phyloP scores from a whole-genome alignment of 64 coral and sea anemone genomes.

The Exaiptasia diaphana region DNA sequence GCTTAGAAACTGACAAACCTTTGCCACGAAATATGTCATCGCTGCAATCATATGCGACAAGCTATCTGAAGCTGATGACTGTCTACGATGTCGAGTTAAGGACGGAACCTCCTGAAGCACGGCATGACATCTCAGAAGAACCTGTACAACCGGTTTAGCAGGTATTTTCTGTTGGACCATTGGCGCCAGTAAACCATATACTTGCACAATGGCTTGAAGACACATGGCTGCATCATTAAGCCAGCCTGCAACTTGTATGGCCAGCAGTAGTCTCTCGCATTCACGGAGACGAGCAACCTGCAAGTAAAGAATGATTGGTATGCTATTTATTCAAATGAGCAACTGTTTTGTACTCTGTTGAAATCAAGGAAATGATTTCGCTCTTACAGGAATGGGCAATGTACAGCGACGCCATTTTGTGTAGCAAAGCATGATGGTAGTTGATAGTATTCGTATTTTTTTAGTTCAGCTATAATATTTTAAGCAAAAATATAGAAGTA shows the following conservation, averaged over 20 bases:
- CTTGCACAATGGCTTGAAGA: constrained; percentile 83
- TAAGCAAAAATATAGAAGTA: no score
- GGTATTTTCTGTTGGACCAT: constrained; percentile 87
- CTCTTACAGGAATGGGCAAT: no score
- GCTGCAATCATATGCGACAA: constrained; percentile 94
- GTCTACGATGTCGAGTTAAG: constrained; percentile 74
- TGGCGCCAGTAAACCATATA: constrained; percentile 84
- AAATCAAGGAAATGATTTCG: no score
- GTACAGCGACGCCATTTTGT: no score
- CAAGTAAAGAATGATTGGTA: background rate
- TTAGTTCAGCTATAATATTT: no score
- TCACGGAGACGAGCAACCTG: constrained; percentile 77
- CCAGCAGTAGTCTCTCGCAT: constrained; percentile 78
- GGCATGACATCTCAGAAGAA: constrained; percentile 72
- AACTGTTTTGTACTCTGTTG: background rate
- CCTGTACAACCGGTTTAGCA: constrained; percentile 94
- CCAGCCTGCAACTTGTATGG: constrained; percentile 84
- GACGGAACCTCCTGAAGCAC: constrained; percentile 93
- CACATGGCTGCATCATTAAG: constrained; percentile 77
- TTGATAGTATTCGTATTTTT: no score
- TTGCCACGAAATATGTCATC: constrained; percentile 84
- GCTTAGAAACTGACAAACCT: constrained; percentile 38
- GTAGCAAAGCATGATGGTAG: no score
- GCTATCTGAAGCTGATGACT: constrained; percentile 70
- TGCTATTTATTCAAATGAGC: background rate